A percentile compares a stretch with the other conserved stretches of the same genome.
These are phyloP conservation scores for Jaculus jaculus DNA, from an alignment of 2,113 vertebrate genomes.

Conservation along the genomic window DNA sequence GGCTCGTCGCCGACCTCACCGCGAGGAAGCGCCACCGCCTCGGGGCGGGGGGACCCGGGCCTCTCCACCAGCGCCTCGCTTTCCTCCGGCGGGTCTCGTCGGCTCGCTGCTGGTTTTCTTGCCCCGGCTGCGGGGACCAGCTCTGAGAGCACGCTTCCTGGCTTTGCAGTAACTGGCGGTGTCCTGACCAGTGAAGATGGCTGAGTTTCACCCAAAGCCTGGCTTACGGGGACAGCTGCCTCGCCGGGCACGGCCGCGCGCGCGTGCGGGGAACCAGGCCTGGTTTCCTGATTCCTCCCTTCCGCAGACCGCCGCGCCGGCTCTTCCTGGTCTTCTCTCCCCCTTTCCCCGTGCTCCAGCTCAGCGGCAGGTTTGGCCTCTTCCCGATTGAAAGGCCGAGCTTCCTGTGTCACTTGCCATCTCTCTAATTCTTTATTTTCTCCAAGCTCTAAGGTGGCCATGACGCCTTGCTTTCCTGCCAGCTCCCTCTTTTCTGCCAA, in stretches of 20 bases:
- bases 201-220: conserved; percentile 35
- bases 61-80: conserved; percentile 31
- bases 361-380: background rate
- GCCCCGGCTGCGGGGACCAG: conserved; percentile 20
- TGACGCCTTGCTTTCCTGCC: conserved; percentile 49
- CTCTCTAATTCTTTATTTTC: conserved; percentile 27
- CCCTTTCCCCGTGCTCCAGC: conserved; percentile 48
- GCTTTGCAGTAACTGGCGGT: conserved; percentile 43
- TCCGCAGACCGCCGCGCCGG: background rate
- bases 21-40: conserved; percentile 1
- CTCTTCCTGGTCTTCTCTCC: conserved; percentile 37
- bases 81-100: conserved; percentile 39
- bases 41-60: background rate
- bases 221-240: background rate
- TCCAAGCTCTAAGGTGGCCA: background rate
- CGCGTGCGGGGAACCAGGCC: background rate
- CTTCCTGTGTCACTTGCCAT: background rate
- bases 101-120: conserved; percentile 38
- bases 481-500: conserved; percentile 47
- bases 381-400: background rate
- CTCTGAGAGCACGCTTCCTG: conserved; percentile 34
- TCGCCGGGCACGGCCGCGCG: background rate
- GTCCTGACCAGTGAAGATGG: conserved; percentile 37
- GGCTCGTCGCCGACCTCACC: background rate
- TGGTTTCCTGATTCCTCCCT: conserved; percentile 40